These are phyloP conservation scores for Masnerella sp. DNA, from an alignment of 2,888 invertebrate species.

Conservation along the genomic window DNA sequence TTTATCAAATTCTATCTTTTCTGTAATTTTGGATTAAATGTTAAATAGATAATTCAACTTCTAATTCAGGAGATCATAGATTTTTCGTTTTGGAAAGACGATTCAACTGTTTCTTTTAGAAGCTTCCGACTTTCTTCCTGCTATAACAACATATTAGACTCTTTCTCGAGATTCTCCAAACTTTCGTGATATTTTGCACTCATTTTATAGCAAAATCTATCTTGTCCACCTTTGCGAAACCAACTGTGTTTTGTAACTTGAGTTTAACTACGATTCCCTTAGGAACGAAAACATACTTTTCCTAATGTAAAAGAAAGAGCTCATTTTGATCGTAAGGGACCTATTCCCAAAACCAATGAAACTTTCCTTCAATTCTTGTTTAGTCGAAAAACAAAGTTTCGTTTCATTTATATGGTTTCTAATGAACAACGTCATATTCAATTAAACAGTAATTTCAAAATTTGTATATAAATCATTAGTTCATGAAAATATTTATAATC, in stretches of 20 bases:
- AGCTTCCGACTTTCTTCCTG: constrained; percentile 34
- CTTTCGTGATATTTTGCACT: constrained; percentile 51
- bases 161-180: constrained; percentile 22
- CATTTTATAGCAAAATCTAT: constrained; percentile 46
- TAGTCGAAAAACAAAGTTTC: constrained; percentile 7
- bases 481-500: too few species aligned
- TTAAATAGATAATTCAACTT: too few species aligned
- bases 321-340: constrained; percentile 22
- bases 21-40: too few species aligned
- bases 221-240: constrained; percentile 34
- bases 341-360: constrained; percentile 30
- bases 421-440: background rate
- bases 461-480: background rate
- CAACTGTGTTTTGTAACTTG: constrained; percentile 43
- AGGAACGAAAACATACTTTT: constrained; percentile 30
- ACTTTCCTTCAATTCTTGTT: constrained; percentile 16
- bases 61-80: constrained; percentile 19
- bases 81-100: constrained; percentile 39
- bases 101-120: constrained; percentile 47
- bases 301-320: constrained; percentile 33
- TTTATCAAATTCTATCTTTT: too few species aligned
- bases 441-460: background rate
- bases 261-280: constrained; percentile 44
- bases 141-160: constrained; percentile 32
- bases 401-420: background rate